Conservation (phyloP, 2,797 vertebrate species). For the Centroberyx gerrardi region DNA sequence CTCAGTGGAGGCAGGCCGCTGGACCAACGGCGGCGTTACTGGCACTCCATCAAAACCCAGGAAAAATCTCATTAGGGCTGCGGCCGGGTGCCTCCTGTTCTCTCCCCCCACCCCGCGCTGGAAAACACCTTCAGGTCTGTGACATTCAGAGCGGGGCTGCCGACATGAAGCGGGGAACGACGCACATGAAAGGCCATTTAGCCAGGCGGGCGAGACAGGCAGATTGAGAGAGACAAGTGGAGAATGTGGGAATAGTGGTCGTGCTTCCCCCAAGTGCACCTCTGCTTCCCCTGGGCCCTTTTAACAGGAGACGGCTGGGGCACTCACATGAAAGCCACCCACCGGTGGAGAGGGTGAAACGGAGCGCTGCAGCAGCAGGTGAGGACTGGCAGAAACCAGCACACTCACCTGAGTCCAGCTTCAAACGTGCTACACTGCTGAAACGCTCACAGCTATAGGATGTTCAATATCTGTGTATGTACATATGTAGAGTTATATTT, state of each 20-base stretch:
- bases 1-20: slow-evolving; percentile 85
- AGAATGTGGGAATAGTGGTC: slow-evolving; percentile 20
- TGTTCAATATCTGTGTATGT: not conserved
- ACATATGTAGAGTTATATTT: not conserved
- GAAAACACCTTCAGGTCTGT: slow-evolving; percentile 75
- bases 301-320: slow-evolving; percentile 34
- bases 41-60: slow-evolving; percentile 86
- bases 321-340: slow-evolving; percentile 40
- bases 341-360: slow-evolving; percentile 17
- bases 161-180: slow-evolving; percentile 34
- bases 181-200: slow-evolving; percentile 59
- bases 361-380: slow-evolving; percentile 11
- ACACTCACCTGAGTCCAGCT: slow-evolving; percentile 4
- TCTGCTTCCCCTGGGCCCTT: slow-evolving; percentile 35
- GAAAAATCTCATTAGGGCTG: slow-evolving; percentile 84
- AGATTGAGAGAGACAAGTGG: slow-evolving; percentile 28
- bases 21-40: slow-evolving; percentile 79
- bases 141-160: slow-evolving; percentile 42
- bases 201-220: slow-evolving; percentile 36
- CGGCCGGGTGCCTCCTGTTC: slow-evolving; percentile 66
- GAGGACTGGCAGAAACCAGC: not conserved
- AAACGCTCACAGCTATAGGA: not conserved
- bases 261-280: slow-evolving; percentile 27
- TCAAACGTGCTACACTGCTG: not conserved
- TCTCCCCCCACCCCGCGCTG: slow-evolving; percentile 22